Evolutionary conservation across 2,113 vertebrate genomes (phyloP).

Genomic region (Cochlearius cochlearius): DNA sequence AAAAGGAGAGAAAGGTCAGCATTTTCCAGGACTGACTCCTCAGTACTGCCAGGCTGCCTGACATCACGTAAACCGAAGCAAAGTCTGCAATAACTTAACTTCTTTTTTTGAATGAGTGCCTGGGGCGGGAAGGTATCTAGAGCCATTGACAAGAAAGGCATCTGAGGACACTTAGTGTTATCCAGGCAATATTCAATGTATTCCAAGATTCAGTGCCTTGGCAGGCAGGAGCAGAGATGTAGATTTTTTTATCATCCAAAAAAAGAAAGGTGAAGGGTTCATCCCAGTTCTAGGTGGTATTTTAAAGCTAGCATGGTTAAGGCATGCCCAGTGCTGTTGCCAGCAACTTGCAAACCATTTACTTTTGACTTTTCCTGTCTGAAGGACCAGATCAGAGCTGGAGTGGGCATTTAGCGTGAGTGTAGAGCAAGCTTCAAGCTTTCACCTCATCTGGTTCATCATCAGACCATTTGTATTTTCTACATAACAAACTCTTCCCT

Average conservation of each 20-base stretch:
- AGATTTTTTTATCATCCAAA: neutral
- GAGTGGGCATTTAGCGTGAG: neutral
- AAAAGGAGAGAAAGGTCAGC: neutral
- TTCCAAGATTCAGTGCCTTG: neutral
- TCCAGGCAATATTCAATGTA: neutral
- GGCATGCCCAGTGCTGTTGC: constrained; percentile 1
- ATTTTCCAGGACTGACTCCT: neutral
- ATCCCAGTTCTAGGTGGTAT: neutral
- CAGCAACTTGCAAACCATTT: neutral
- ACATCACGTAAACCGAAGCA: neutral
- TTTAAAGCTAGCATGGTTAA: neutral
- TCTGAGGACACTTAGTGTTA: neutral
- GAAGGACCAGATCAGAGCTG: neutral
- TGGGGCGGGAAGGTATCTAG: neutral
- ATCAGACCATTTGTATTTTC: neutral
- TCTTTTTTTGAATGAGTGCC: neutral
- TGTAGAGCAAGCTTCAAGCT: neutral
- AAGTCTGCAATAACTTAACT: neutral
- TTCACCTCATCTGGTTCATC: neutral
- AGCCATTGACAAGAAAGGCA: neutral
- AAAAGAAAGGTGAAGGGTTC: constrained; percentile 40
- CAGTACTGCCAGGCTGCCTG: neutral
- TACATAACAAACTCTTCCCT: neutral
- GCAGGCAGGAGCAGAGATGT: neutral
- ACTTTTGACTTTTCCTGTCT: neutral